Percentiles rank a stretch among this genome's conserved stretches.
phyloP scores from a whole-genome alignment of 2,888 invertebrate species.

The Lasioglossum figueresi region DNA sequence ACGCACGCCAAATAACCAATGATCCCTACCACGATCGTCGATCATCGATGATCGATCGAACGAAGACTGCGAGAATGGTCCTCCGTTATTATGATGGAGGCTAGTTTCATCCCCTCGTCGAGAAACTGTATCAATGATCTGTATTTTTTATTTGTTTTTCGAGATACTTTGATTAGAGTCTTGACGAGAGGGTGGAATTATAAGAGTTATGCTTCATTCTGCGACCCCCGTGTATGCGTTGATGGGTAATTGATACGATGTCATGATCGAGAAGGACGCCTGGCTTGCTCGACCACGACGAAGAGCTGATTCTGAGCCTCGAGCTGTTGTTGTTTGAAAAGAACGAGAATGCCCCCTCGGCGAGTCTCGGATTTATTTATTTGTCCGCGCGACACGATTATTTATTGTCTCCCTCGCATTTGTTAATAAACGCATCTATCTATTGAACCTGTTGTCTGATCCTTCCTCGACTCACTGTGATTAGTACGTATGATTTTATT shows the following conservation, averaged over 20 bases:
- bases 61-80: conserved; percentile 47
- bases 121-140: neutral
- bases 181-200: conserved; percentile 2
- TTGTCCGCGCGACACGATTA: conserved; percentile 70
- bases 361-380: conserved; percentile 69
- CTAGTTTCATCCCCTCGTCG: conserved; percentile 26
- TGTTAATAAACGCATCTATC: conserved; percentile 78
- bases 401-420: conserved; percentile 75
- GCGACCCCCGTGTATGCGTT: conserved; percentile 31
- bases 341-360: conserved; percentile 6
- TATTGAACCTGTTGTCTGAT: conserved; percentile 21
- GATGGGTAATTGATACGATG: conserved; percentile 20
- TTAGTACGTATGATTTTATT: neutral
- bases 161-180: neutral
- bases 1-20: conserved; percentile 71
- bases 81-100: neutral
- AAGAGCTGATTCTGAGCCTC: conserved; percentile 25
- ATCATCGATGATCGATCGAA: conserved; percentile 40
- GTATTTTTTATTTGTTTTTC: neutral
- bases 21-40: conserved; percentile 36
- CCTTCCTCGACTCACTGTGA: neutral
- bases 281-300: conserved; percentile 23
- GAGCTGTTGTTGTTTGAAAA: conserved; percentile 1
- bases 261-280: neutral
- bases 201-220: conserved; percentile 19